Base-by-base conservation (phyloP, 2,113 vertebrate genomes). In the Abramis brama region DNA sequence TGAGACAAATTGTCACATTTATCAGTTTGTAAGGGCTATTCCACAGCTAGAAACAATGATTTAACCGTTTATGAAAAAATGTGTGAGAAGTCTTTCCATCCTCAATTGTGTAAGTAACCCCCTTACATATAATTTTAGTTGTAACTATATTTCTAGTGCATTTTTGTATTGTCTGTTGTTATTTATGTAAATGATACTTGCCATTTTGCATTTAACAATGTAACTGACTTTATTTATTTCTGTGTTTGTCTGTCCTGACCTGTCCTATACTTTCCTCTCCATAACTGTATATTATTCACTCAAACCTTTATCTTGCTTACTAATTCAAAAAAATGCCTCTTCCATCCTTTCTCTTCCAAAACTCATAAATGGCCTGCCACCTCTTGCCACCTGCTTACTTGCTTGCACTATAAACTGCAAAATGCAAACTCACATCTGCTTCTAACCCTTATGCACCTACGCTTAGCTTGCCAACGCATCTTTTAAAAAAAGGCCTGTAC, bases 81-180 rank as follows among this genome's bases (percentile, higher is more conserved):
- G 60, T 64, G n/a, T 25, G 11, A 62, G 11, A 62, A 66, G 11
- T 25, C 62, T 66, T 66, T 66, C 62, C n/a, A 27, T 25, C 62
- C 25, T 66, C 62, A 64, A 64, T 64, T 64, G 60, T 11, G 60
- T 64, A 62, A 62, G 59, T 62, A 64, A 64, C 60, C 25, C 60
- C 9, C 43, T 64, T 66, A 27, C 10, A 64, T 25, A 27, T 25
- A 30, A 66, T 66, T 66, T 66, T 66, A 30, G 62, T 66, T 66
- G 3, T 9, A 66, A 25, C 15, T 25, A 66, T 66, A 66, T 66
- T 66, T 30, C 6, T 64, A 64, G 62, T 27, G 62, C 3, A 5
- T 66, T 30, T 12, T 66, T 25, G 9, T 13, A 66, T 66, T 66
- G 25, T 30, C 60, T 4, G 13, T 12, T 64, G 60, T 64, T 64